Evolutionary conservation across 2,888 invertebrate genomes (phyloP), one percentile per base, ranked within the genome.

Genomic region (Molorchus minor): DNA sequence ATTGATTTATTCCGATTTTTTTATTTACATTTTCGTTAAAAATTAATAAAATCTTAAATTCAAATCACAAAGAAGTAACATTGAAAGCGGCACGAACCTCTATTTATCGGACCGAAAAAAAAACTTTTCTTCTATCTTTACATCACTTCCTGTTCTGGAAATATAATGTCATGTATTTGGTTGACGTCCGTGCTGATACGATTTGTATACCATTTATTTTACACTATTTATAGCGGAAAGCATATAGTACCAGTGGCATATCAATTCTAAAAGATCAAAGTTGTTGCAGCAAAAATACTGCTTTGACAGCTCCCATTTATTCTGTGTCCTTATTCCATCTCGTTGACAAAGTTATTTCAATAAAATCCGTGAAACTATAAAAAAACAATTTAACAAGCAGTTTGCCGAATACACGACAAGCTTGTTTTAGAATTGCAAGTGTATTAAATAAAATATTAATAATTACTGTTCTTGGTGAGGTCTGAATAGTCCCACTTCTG

Each of bases 231-330:
- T 12, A 49, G 38, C 15, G 25, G 49, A 49, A 21, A 29, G 15
- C 36, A 49, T 49, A 49, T 49, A 21, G 29, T 12, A 21, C 38
- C 15, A 49, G 25, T 38, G 13, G 38, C 49, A 25, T n/a, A 20
- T 21, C 20, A 8, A 29, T 38, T 49, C 21, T 25, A 13, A 36
- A 13, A 17, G 47, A 35, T 47, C 35, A 47, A 36, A 47, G 47
- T 35, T 20, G 25, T 4, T 25, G 25, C 38, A 25, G 25, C 20
- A 47, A 30, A 47, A 17, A 19, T 25, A 25, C 25, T 25, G 4
- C 21, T 21, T 25, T 25, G 43, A 43, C 43, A 43, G 20, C 21
- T 10, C 21, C 25, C 13, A 21, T 43, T 43, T 21, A 43, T 21
- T 43, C 43, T 4, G 15, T 12, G 25, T 25, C 12, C 13, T 43